These are phyloP conservation scores for Adelosebastes latens DNA, from an alignment of 2,797 vertebrate genomes.

Conservation along the genomic window DNA sequence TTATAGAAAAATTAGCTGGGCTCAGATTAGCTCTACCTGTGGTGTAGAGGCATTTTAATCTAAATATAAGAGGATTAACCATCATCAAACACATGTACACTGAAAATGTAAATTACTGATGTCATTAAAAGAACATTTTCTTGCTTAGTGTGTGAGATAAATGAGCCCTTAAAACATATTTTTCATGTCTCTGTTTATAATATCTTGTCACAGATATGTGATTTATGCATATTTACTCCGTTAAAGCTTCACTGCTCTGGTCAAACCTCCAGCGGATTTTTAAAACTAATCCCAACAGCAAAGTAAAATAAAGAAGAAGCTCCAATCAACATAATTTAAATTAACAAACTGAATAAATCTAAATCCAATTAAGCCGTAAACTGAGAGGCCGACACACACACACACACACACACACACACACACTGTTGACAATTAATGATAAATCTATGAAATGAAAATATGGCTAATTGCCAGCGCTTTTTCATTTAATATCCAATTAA, in stretches of 20 bases:
- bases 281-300: neutral
- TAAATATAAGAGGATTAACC: neutral
- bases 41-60: neutral
- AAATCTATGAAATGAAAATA: neutral
- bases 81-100: neutral
- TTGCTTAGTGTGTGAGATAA: neutral
- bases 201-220: neutral
- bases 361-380: conserved; percentile 14
- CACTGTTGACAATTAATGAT: neutral
- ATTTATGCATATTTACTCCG: neutral
- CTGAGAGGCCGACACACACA: neutral
- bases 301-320: neutral
- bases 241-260: neutral
- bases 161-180: neutral
- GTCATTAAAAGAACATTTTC: neutral
- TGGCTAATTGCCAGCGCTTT: neutral
- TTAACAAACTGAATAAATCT: conserved; percentile 9
- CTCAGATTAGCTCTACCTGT: neutral
- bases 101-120: neutral
- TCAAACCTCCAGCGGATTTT: neutral
- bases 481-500: conserved; percentile 26
- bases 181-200: neutral
- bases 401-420: neutral
- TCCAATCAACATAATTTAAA: conserved; percentile 3
- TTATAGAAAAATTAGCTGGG: neutral